A percentile compares a stretch with the other conserved stretches of the same genome.
phyloP scores from a whole-genome alignment of 2,888 invertebrate species.

The Athalia rosae region DNA sequence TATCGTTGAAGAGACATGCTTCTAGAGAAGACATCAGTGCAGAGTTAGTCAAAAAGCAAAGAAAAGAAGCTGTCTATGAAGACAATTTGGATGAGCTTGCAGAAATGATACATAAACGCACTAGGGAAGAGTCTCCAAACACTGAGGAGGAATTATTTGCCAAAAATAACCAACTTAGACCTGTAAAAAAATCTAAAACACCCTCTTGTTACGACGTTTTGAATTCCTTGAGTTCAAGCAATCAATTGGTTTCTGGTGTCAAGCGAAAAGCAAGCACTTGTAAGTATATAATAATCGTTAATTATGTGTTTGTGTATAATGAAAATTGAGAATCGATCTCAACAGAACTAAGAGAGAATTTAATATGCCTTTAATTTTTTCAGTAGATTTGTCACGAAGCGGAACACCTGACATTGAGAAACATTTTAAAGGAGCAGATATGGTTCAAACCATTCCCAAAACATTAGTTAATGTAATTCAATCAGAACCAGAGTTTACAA shows the following conservation, averaged over 20 bases:
- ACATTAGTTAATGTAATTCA: neutral
- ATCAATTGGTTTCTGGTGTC: constrained; percentile 63
- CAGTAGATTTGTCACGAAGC: constrained; percentile 65
- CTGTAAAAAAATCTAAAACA: constrained; percentile 67
- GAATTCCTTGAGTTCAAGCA: constrained; percentile 69
- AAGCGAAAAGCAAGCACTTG: constrained; percentile 67
- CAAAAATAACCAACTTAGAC: constrained; percentile 61
- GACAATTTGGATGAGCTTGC: constrained; percentile 62
- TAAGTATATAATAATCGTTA: constrained; percentile 51
- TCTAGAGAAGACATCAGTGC: constrained; percentile 66
- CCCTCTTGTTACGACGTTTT: constrained; percentile 70
- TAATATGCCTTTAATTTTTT: constrained; percentile 36
- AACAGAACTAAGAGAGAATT: neutral
- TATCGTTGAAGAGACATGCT: constrained; percentile 69
- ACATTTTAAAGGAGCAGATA: constrained; percentile 67
- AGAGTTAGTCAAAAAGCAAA: constrained; percentile 68
- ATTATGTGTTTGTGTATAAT: neutral
- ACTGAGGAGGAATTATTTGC: constrained; percentile 64
- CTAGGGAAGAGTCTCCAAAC: constrained; percentile 66
- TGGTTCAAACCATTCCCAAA: constrained; percentile 38
- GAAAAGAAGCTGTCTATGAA: constrained; percentile 59
- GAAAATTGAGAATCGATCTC: neutral
- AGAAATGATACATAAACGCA: constrained; percentile 68
- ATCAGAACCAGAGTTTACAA: constrained; percentile 1
- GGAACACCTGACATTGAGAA: constrained; percentile 68